Conservation (phyloP, 2,888 invertebrate species). For the Drepana falcataria region DNA sequence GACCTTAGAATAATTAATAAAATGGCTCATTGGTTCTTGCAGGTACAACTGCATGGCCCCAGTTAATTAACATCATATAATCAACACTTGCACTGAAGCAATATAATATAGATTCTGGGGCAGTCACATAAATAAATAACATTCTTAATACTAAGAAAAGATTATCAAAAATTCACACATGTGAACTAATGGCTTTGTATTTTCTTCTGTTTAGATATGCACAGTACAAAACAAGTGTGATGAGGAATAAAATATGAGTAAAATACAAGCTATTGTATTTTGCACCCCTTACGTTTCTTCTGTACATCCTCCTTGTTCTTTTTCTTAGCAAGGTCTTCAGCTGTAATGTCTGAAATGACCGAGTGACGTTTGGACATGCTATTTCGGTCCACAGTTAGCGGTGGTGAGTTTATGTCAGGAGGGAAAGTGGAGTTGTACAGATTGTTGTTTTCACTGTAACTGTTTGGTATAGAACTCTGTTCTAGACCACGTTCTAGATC, state of each 20-base stretch:
- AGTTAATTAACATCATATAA: not conserved
- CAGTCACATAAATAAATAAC: too few species aligned
- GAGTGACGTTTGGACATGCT: slow-evolving; percentile 62
- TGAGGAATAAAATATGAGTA: too few species aligned
- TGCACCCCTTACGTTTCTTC: slow-evolving; percentile 68
- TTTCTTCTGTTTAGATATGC: too few species aligned
- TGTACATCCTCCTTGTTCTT: slow-evolving; percentile 61
- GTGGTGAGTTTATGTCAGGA: slow-evolving; percentile 34
- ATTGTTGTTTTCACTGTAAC: slow-evolving; percentile 68
- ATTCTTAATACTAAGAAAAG: too few species aligned
- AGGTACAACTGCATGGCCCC: slow-evolving; percentile 47
- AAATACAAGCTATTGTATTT: slow-evolving; percentile 52
- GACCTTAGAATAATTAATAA: slow-evolving; percentile 33
- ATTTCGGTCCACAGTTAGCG: slow-evolving; percentile 26
- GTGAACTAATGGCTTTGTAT: too few species aligned
- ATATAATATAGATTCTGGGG: too few species aligned
- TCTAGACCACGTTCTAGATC: slow-evolving; percentile 41
- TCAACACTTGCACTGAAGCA: too few species aligned
- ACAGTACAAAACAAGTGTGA: too few species aligned
- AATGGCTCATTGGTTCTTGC: slow-evolving; percentile 66
- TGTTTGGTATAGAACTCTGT: slow-evolving; percentile 45
- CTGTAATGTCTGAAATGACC: slow-evolving; percentile 69
- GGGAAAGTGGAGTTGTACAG: slow-evolving; percentile 59
- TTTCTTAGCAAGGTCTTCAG: slow-evolving; percentile 65
- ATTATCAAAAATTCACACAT: too few species aligned